phyloP scores from a whole-genome alignment of 23 tunicate species.

The Oikopleura dioica region DNA sequence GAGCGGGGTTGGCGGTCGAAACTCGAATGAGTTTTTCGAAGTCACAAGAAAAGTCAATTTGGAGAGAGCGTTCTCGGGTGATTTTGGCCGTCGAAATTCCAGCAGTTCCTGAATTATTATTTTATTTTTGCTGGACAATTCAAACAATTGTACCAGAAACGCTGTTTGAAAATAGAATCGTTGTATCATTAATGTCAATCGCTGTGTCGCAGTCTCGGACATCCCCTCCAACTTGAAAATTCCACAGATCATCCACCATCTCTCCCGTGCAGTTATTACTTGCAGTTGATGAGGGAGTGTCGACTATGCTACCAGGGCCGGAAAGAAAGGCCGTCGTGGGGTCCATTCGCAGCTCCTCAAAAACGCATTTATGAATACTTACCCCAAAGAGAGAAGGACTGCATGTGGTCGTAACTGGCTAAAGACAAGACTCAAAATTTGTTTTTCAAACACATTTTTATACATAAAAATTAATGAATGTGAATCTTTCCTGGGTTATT shows the following conservation, averaged over 20 bases:
- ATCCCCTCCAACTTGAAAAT: background rate
- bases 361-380: background rate
- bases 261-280: background rate
- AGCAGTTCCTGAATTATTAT: background rate
- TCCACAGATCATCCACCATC: background rate
- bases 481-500: no score
- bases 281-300: background rate
- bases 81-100: background rate
- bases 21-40: background rate
- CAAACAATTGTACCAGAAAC: no score
- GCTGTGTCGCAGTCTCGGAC: conserved; percentile 11
- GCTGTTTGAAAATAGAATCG: no score
- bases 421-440: no score
- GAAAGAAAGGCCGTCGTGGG: no score
- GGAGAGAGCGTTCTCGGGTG: no score
- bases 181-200: background rate
- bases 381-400: background rate
- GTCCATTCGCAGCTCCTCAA: background rate
- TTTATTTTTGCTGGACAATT: no score
- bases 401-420: background rate
- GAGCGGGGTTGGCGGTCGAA: no score
- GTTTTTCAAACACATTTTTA: no score
- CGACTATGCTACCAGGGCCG: background rate
- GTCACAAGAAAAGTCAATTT: background rate
- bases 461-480: no score